Percentiles rank a stretch among this genome's conserved stretches.
phyloP scores from a whole-genome alignment of 2,888 invertebrate genomes.

The Camponotus fellah region DNA sequence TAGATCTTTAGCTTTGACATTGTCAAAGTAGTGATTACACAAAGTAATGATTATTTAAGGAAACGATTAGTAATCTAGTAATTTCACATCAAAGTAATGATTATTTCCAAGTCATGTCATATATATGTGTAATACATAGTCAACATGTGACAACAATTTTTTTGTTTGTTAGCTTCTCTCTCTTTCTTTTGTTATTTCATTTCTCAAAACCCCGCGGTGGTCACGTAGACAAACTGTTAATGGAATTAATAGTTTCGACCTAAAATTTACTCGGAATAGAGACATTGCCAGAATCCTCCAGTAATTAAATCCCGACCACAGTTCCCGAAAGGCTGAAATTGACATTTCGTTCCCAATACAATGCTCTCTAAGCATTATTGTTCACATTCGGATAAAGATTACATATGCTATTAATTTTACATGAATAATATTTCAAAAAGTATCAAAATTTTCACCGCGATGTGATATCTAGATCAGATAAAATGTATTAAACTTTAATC shows the following conservation, averaged over 20 bases:
- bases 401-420: neutral
- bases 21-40: neutral
- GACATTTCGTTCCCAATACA: slow-evolving; percentile 61
- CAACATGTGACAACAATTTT: neutral
- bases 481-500: too few species aligned
- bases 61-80: too few species aligned
- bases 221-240: slow-evolving; percentile 66
- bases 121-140: neutral
- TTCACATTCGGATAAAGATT: slow-evolving; percentile 38
- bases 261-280: slow-evolving; percentile 64
- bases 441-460: neutral
- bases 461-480: neutral
- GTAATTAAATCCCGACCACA: slow-evolving; percentile 68
- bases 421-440: neutral
- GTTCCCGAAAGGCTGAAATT: slow-evolving; percentile 65
- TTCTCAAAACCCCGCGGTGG: slow-evolving; percentile 34
- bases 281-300: slow-evolving; percentile 56
- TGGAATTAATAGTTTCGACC: slow-evolving; percentile 68
- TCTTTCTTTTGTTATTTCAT: slow-evolving; percentile 43
- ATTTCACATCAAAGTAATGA: too few species aligned
- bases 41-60: neutral
- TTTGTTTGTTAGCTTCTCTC: neutral
- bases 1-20: neutral
- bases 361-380: slow-evolving; percentile 39
- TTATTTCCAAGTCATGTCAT: neutral